A percentile compares a stretch with the other conserved stretches of the same genome.
Conservation (phyloP, 2,113 vertebrate species). For the Montifringilla adamsi region DNA sequence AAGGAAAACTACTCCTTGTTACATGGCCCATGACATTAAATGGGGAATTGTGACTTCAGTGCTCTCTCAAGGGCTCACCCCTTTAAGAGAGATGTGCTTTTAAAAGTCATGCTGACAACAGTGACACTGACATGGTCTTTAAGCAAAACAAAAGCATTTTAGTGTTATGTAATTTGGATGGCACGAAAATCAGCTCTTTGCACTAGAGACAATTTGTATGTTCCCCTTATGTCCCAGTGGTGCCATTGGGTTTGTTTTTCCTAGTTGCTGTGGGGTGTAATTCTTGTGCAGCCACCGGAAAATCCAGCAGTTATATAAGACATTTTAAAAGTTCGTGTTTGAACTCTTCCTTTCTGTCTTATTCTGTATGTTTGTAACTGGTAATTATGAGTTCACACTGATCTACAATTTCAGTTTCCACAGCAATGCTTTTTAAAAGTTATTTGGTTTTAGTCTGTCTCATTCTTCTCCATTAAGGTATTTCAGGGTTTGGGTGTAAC, state of each 20-base stretch:
- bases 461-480: neutral
- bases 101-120: neutral
- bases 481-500: neutral
- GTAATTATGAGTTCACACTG: neutral
- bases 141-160: neutral
- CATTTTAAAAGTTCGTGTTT: neutral
- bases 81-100: neutral
- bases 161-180: neutral
- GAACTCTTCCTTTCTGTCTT: constrained; percentile 24
- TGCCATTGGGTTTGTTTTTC: neutral
- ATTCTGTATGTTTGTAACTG: constrained; percentile 12
- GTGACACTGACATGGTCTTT: neutral
- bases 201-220: neutral
- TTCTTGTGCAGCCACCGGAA: constrained; percentile 1
- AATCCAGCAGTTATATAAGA: constrained; percentile 21
- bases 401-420: constrained; percentile 17
- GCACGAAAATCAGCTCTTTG: neutral
- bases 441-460: neutral
- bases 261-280: neutral
- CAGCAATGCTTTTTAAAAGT: neutral
- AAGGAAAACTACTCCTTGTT: neutral
- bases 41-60: neutral
- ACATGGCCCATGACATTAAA: neutral
- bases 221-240: accelerated
- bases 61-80: neutral